Conservation (phyloP, 2,113 vertebrate genomes). For the Empidonax alnorum region DNA sequence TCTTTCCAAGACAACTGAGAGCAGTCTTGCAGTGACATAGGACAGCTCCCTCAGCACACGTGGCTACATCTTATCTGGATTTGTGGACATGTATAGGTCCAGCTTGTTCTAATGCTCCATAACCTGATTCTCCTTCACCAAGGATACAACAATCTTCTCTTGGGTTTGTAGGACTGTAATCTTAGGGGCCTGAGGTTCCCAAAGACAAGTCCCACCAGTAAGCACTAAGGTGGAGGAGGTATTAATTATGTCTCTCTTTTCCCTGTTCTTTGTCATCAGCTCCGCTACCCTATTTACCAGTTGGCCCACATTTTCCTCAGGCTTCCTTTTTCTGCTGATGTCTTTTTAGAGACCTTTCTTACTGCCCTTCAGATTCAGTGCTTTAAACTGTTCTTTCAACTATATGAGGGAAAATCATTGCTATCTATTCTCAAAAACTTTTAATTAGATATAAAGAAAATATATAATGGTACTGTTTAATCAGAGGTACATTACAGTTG, state of each 20-base stretch:
- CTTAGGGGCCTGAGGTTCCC: background rate
- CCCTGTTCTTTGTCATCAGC: background rate
- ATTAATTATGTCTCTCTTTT: background rate
- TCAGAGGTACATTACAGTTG: background rate
- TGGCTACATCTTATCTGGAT: background rate
- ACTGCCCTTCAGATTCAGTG: background rate
- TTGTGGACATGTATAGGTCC: accelerated
- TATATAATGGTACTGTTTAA: background rate
- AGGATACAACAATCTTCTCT: background rate
- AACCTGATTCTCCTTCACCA: background rate
- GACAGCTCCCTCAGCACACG: accelerated
- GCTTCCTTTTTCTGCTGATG: background rate
- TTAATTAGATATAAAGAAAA: background rate
- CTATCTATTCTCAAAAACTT: background rate
- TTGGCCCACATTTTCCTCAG: background rate
- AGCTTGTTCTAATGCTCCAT: background rate
- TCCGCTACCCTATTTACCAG: background rate
- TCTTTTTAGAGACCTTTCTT: background rate
- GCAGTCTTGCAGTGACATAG: background rate
- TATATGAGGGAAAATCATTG: background rate
- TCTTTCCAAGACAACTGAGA: background rate
- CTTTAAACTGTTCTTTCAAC: background rate
- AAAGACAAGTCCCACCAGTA: background rate
- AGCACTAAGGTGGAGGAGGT: background rate
- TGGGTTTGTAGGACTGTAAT: background rate